A percentile compares a stretch with the other conserved stretches of the same genome.
phyloP scores from a whole-genome alignment of 2,888 invertebrate genomes.

The Pegoplata infirma region DNA sequence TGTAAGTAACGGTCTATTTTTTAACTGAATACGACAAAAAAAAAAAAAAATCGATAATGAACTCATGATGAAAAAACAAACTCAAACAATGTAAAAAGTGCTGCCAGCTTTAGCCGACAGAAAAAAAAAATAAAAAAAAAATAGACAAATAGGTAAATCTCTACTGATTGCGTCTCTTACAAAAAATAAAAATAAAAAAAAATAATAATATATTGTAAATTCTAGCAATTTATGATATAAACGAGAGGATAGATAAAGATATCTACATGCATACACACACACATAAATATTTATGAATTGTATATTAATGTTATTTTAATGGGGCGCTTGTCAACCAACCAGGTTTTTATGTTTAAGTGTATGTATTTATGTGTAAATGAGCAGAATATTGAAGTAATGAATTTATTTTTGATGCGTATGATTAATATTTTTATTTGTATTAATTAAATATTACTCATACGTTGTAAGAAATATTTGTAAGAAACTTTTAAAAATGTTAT shows the following conservation, averaged over 20 bases:
- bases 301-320: slow-evolving; percentile 50
- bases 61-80: slow-evolving; percentile 35
- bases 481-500: no score
- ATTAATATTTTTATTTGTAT: no score
- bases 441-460: no score
- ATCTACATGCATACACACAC: no score
- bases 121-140: slow-evolving; percentile 14
- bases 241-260: slow-evolving; percentile 11
- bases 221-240: slow-evolving; percentile 13
- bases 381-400: neutral
- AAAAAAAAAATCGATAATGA: slow-evolving; percentile 54
- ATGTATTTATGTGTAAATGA: neutral
- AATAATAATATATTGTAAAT: no score
- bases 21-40: neutral
- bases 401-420: no score
- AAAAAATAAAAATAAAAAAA: neutral
- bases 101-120: slow-evolving; percentile 19
- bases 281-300: slow-evolving; percentile 34
- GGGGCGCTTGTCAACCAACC: neutral
- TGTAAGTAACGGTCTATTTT: slow-evolving; percentile 36
- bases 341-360: neutral
- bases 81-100: slow-evolving; percentile 9
- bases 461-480: no score
- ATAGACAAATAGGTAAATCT: slow-evolving; percentile 7
- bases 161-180: neutral